Base-by-base conservation (phyloP, 2,797 vertebrate species). In the Typhlichthys subterraneus region DNA sequence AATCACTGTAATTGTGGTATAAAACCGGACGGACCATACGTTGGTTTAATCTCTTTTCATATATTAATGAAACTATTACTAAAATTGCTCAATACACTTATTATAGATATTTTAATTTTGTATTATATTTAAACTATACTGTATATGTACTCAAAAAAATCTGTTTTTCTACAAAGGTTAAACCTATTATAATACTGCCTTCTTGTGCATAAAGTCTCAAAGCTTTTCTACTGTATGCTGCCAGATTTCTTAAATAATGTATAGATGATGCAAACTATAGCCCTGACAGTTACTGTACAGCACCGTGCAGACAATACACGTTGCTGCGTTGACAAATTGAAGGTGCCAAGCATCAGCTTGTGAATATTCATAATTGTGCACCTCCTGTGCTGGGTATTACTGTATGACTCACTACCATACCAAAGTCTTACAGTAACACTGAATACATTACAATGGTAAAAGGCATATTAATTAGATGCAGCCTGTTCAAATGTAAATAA, bases 301-400 rank as follows among this genome's bases (percentile, higher is more conserved):
- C 51, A 75, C 61, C 67, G 68, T 42, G 23, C 46, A 56, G 57
- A 52, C 58, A 62, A 61, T 45, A 66, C 81, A 82, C 54, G 57
- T 59, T 59, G 65, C 62, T 61, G 53, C 73, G 77, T 69, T 62
- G 67, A 72, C 55, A 81, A 55, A 81, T 76, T 67, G 60, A 72
- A 68, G 57, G 56, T 5, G 3, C 61, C 10, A 48, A 76, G 73
- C 63, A 52, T 63, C 57, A 60, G 13, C 55, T 74, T 67, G 82
- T 88, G 65, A 86, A 83, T 84, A 89, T 88, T 84, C 75, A 88
- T 74, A 59, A 64, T 19, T 65, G 55, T 57, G 52, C 58, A 80
- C 70, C 83, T 83, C 71, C 81, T 72, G 69, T 9, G 15, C 70
- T 66, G 64, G 65, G 59, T 75, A 76, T 63, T 52, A 29, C 4